Conservation (phyloP, 2,113 vertebrate species). For the Psittacara wagleri region DNA sequence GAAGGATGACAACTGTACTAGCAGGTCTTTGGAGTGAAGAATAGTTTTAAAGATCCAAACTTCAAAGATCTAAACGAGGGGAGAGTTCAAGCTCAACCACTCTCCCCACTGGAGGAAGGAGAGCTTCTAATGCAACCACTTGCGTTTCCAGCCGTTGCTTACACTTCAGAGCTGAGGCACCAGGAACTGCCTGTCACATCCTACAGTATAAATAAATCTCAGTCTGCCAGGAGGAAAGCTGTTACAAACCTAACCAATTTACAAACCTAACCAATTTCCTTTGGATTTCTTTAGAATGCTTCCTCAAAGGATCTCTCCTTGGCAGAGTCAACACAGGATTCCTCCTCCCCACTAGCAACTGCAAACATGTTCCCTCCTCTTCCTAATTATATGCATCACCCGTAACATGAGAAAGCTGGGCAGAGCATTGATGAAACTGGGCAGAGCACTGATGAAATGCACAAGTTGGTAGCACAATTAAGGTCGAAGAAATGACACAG, state of each 20-base stretch:
- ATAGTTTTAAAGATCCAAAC: constrained; percentile 9
- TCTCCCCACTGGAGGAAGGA: neutral
- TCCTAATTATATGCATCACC: neutral
- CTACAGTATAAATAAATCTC: constrained; percentile 24
- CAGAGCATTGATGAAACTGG: neutral
- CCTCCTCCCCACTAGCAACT: neutral
- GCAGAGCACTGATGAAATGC: neutral
- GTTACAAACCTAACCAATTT: neutral
- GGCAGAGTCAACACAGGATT: neutral
- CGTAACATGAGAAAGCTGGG: neutral
- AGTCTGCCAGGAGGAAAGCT: constrained; percentile 1
- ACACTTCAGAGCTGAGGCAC: neutral
- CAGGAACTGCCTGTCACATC: constrained; percentile 33
- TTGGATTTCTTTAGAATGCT: neutral
- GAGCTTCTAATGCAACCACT: neutral
- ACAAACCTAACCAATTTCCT: neutral
- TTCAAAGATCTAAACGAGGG: neutral
- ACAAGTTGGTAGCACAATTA: neutral
- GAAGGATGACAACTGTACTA: neutral
- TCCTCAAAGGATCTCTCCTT: neutral
- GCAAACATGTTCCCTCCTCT: neutral
- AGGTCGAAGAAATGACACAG: neutral
- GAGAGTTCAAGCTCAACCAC: constrained; percentile 17
- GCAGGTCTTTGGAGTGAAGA: neutral
- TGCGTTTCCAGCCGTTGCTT: neutral